Evolutionary conservation across 1,140 invertebrate species (phyloP).

Genomic region (Pseudomyrmex cubaensis): DNA sequence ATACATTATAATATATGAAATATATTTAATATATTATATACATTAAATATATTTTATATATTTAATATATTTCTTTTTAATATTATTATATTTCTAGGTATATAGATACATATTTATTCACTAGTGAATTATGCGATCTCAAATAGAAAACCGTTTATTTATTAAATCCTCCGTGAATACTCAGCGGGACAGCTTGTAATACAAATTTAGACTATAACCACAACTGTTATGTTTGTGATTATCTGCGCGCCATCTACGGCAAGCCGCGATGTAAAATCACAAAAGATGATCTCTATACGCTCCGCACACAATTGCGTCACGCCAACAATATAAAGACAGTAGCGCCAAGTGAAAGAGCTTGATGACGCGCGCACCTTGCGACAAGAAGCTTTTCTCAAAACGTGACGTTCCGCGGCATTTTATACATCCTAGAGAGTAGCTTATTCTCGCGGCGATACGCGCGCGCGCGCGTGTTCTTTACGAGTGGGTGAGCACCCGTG

Average conservation of each 20-base stretch:
- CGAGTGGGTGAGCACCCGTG: slow-evolving; percentile 66
- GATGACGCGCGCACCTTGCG: neutral
- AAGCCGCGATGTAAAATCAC: neutral
- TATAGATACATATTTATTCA: no score
- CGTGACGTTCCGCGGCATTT: neutral
- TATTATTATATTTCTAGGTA: no score
- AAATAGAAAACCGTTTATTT: no score
- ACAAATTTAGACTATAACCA: no score
- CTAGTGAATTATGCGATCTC: no score
- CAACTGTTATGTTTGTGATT: no score
- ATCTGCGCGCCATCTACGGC: neutral
- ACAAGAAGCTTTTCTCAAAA: slow-evolving; percentile 4
- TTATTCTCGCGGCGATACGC: slow-evolving; percentile 70
- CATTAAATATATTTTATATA: no score
- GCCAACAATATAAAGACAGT: neutral
- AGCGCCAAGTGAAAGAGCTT: slow-evolving; percentile 26
- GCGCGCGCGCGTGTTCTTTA: slow-evolving; percentile 45
- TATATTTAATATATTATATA: no score
- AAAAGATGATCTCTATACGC: neutral
- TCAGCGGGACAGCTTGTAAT: no score
- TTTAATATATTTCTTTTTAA: no score
- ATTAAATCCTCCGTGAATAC: no score
- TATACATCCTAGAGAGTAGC: slow-evolving; percentile 57
- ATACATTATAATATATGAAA: no score
- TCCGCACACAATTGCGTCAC: neutral